phyloP scores from a whole-genome alignment of 2,113 vertebrate species.

The Oryzias melastigma region DNA sequence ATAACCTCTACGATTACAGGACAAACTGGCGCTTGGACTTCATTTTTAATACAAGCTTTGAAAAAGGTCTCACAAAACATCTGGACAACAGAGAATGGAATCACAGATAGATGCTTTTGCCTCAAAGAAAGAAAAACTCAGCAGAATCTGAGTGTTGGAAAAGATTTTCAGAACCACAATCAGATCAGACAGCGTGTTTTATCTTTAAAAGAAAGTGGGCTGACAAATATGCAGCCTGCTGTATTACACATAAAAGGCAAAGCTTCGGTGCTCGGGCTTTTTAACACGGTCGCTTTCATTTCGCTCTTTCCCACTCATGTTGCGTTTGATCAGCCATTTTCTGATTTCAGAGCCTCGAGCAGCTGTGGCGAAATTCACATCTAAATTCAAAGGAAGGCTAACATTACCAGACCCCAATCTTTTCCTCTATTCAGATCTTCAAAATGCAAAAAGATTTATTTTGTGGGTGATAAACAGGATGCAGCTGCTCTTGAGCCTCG shows the following conservation, averaged over 20 bases:
- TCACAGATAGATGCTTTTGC: conserved; percentile 12
- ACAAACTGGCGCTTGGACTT: conserved; percentile 54
- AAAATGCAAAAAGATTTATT: conserved; percentile 62
- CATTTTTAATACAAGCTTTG: conserved; percentile 6
- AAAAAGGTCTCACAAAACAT: conserved; percentile 22
- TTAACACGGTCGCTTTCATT: conserved; percentile 38
- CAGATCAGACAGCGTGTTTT: conserved; percentile 26
- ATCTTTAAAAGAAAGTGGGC: conserved; percentile 29
- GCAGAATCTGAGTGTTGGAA: not conserved
- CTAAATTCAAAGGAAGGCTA: conserved; percentile 71
- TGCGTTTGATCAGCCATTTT: conserved; percentile 69
- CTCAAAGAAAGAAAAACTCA: conserved; percentile 18
- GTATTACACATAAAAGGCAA: conserved; percentile 44
- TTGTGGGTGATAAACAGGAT: conserved; percentile 78
- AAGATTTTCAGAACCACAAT: conserved; percentile 33
- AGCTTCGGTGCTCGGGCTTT: conserved; percentile 22
- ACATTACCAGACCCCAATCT: conserved; percentile 46
- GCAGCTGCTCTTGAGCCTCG: conserved; percentile 77
- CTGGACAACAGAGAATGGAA: conserved; percentile 27
- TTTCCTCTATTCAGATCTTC: conserved; percentile 51
- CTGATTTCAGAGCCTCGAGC: conserved; percentile 54
- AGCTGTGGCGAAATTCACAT: conserved; percentile 62
- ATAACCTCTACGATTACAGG: conserved; percentile 83
- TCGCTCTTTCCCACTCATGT: conserved; percentile 31
- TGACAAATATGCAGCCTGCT: conserved; percentile 29